Conservation (phyloP, 2,113 vertebrate genomes). For the Tympanuchus pallidicinctus region DNA sequence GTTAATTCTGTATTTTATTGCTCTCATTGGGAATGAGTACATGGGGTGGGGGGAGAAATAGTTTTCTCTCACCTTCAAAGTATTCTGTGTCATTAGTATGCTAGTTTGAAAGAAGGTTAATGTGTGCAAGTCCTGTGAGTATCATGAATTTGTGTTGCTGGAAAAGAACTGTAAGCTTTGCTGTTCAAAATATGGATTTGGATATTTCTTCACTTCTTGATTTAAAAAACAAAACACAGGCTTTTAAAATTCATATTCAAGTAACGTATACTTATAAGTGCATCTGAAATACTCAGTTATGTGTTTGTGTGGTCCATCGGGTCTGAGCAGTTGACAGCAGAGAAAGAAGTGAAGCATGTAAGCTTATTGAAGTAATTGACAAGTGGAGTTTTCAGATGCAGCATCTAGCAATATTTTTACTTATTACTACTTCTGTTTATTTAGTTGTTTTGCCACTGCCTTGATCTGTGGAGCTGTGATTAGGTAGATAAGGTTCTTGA, state of each 20-base stretch:
- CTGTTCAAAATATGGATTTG: not conserved
- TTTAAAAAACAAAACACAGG: not conserved
- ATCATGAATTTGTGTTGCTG: not conserved
- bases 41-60: not conserved
- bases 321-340: not conserved
- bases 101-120: not conserved
- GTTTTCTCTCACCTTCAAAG: not conserved
- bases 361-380: not conserved
- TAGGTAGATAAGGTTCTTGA: not conserved
- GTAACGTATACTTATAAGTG: not conserved
- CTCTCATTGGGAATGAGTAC: not conserved
- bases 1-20: not conserved
- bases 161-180: not conserved
- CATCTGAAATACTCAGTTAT: not conserved
- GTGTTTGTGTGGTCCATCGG: not conserved
- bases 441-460: not conserved
- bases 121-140: not conserved
- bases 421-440: not conserved
- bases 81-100: not conserved
- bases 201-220: not conserved
- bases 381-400: not conserved
- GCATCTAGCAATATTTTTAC: not conserved
- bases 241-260: not conserved
- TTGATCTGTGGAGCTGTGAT: not conserved
- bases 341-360: not conserved